Conservation (phyloP, 2,888 invertebrate genomes). For the Lasioglossum leucozonium region DNA sequence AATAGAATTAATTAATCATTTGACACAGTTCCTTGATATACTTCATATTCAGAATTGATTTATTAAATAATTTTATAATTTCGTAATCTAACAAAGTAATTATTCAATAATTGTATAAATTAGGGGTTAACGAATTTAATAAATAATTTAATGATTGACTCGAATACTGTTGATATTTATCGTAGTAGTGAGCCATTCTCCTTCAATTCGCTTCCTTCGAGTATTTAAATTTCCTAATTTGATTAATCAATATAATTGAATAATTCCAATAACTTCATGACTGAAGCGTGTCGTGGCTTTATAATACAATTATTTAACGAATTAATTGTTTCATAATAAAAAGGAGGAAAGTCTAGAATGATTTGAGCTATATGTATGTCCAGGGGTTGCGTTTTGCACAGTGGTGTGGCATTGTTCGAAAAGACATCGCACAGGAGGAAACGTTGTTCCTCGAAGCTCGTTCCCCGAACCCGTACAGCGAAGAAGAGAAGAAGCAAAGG, state of each 20-base stretch:
- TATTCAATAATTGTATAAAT: too few species aligned
- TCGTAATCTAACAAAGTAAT: neutral
- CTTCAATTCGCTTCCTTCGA: too few species aligned
- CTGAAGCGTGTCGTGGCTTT: neutral
- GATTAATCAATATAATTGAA: too few species aligned
- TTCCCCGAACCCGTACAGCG: slow-evolving; percentile 15
- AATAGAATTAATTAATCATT: too few species aligned
- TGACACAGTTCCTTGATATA: neutral
- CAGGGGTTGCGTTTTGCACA: neutral
- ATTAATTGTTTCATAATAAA: neutral
- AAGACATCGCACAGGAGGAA: slow-evolving; percentile 9
- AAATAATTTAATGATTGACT: too few species aligned
- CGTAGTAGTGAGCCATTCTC: too few species aligned
- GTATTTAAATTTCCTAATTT: too few species aligned
- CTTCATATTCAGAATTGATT: neutral
- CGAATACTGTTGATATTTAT: too few species aligned
- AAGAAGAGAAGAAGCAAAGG: slow-evolving; percentile 43
- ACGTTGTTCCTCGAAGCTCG: slow-evolving; percentile 11
- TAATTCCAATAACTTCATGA: too few species aligned
- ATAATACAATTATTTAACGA: neutral
- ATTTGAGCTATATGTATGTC: neutral
- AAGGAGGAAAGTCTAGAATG: neutral
- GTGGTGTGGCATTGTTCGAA: neutral
- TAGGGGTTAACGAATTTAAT: too few species aligned
- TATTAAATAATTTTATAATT: neutral